A percentile compares a stretch with the other conserved stretches of the same genome.
Conservation (phyloP, 2,888 invertebrate species). For the Pteria penguin region DNA sequence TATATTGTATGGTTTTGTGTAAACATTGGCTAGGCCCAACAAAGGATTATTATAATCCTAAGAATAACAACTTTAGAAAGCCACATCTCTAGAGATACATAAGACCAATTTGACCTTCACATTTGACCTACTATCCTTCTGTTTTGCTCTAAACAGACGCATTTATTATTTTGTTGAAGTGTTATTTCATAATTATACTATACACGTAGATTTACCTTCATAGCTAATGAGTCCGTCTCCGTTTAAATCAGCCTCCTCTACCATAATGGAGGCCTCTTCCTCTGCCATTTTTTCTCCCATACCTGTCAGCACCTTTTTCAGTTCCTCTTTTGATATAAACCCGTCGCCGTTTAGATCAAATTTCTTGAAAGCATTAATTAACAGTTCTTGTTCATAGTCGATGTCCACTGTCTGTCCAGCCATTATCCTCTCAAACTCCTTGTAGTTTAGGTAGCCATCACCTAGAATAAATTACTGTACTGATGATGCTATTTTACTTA, state of each 20-base stretch:
- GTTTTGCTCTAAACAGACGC: no score
- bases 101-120: no score
- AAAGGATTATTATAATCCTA: no score
- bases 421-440: slow-evolving; percentile 25
- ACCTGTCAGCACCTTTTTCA: background rate
- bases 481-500: background rate
- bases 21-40: no score
- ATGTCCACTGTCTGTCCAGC: slow-evolving; percentile 8
- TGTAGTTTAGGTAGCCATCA: slow-evolving; percentile 24
- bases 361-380: slow-evolving; percentile 17
- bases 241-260: slow-evolving; percentile 24
- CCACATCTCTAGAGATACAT: no score
- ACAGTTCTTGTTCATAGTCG: slow-evolving; percentile 26
- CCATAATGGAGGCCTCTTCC: slow-evolving; percentile 18
- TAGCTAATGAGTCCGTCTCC: slow-evolving; percentile 31
- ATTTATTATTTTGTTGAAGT: no score
- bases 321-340: slow-evolving; percentile 26
- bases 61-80: no score
- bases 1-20: no score
- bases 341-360: slow-evolving; percentile 32
- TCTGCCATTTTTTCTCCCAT: slow-evolving; percentile 20
- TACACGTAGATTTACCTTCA: slow-evolving; percentile 22
- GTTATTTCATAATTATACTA: no score
- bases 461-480: background rate
- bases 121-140: no score